Evolutionary conservation across 2,113 vertebrate species (phyloP), one percentile per base, ranked within the genome.

Genomic region (Rynchops niger): DNA sequence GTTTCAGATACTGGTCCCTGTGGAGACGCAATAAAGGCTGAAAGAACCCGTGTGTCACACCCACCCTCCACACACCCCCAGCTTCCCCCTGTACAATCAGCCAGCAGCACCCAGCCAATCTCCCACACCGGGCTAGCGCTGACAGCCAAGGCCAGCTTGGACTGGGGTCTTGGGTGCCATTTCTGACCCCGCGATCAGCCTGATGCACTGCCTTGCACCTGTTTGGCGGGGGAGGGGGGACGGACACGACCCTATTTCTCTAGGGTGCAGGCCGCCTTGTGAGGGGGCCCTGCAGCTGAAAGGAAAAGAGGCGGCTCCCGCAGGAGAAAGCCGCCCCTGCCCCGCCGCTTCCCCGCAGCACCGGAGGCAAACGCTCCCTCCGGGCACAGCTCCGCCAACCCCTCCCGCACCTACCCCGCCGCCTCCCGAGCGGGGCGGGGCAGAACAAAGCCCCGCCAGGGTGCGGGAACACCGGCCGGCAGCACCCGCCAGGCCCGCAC

Each of bases 1-100:
- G 22, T 25, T 27, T 9, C 22, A 29, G 45, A 9, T 0, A 5
- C 20, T 9, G 1, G 6, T 8, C 36, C 69, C 70, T 27, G 63
- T 1, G 13, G 76, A 38, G 67, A 53, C n/a, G 74, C 2, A 6
- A 50, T 15, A 30, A 71, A 52, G 65, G 49, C 53, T 1, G 56
- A 32, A 23, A 49, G 80, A 56, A 84, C 16, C 49, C 72, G 2
- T 23, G 93, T 26, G 94, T 93, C 96, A 94, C 96, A 83, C 95
- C 94, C 82, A 74, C 84, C 72, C 19, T 14, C 15, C 9, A 3
- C 53, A 36, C 32, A 34, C 36, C 83, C 15, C 43, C 71, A 6
- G 11, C 86, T 43, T 6, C 89, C 38, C 32, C 56, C 30, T 5
- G 65, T 7, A 42, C 71, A 8, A 9, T 3, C 62, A 25, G 13